Base-by-base conservation (phyloP, 2,888 invertebrate species). In the Erannis defoliaria region DNA sequence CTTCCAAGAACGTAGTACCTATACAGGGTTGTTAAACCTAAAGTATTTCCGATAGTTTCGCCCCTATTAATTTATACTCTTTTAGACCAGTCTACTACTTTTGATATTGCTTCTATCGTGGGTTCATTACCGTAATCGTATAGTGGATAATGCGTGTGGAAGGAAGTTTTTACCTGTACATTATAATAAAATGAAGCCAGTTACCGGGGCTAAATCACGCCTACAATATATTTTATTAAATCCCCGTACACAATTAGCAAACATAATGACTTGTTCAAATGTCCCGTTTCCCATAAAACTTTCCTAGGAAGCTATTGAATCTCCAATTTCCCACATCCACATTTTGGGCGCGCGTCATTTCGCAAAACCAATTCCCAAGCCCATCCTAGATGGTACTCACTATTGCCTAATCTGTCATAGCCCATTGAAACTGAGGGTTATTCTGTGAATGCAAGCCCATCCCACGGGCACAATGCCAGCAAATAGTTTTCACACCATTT, bases 401-500 rank as follows among this genome's bases (percentile, higher is more conserved):
- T 57, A 53, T 62, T 62, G 35, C 46, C 37, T 48, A 48, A 62
- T 48, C 55, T 53, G 29, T 48, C 89, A 90, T 85, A 86, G 60
- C 85, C 85, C 68, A 82, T 80, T 54, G 23, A 53, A 53, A 53
- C 56, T 56, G 18, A 35, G 14, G 14, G 26, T 26, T 50, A 35
- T 60, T 54, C 54, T 35, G 53, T 50, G 40, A 23, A 42, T 42
- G 42, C 29, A 51, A 80, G 83, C 89, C 90, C 78, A 82, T 78
- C 85, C 90, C 86, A 85, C 63, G 61, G 68, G 78, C 72, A 75
- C 70, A 79, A 77, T 74, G 73, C 60, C 51, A 48, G 61, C 70
- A 55, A 73, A 80, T 82, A 83, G 82, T 88, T 90, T 90, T 90
- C 90, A 88, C 91, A 85, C 90, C 76, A 80, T 82, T 80, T 73